Conservation (phyloP, 2,113 vertebrate species). For the Chaetodon trifascialis region DNA sequence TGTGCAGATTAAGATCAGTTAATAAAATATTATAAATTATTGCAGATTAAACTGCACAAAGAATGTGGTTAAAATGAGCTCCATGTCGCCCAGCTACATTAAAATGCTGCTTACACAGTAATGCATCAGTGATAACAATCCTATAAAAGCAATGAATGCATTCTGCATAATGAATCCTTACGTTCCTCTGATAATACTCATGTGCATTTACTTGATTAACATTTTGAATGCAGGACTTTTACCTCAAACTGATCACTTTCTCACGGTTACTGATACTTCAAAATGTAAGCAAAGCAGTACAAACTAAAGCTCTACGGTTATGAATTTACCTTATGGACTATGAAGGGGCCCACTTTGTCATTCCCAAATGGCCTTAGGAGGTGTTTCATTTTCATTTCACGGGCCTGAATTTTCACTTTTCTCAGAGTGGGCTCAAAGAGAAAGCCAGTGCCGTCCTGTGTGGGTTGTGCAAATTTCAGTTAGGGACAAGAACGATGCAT, state of each 20-base stretch:
- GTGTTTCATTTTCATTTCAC: slow-evolving; percentile 49
- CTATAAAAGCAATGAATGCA: not conserved
- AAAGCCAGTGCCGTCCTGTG: slow-evolving; percentile 17
- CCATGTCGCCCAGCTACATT: not conserved
- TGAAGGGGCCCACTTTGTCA: not conserved
- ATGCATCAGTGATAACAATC: not conserved
- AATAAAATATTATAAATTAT: no score
- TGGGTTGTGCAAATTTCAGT: slow-evolving; percentile 25
- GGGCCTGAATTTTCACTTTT: slow-evolving; percentile 8
- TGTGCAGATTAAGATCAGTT: no score
- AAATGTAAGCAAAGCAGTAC: no score
- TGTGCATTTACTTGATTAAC: no score
- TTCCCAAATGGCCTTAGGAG: not conserved
- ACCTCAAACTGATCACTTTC: no score
- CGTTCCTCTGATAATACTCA: no score
- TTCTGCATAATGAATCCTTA: not conserved
- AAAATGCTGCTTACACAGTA: not conserved
- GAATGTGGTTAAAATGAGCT: no score
- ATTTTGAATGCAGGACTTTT: no score
- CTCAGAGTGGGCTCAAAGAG: not conserved
- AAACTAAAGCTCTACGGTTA: not conserved
- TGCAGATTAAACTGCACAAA: no score
- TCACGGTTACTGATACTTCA: no score
- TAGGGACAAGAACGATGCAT: slow-evolving; percentile 48
- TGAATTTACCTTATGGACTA: not conserved